Base-by-base conservation (phyloP, 35 echinoderm and acorn worm species). In the Holothuria glaberrima region DNA sequence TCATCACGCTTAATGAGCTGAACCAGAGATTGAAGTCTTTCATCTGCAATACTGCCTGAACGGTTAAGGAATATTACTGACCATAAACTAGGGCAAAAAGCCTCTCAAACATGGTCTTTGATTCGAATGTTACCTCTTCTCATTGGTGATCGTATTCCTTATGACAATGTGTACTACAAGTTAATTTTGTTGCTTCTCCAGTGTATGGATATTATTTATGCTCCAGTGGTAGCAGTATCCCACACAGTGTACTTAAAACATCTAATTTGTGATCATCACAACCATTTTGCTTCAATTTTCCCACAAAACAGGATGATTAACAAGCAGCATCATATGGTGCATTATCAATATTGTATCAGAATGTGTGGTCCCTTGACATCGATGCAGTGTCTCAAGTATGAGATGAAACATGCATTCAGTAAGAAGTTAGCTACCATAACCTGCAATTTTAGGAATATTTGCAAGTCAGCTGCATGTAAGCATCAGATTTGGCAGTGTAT, bases 41-140 rank as follows among this genome's bases (percentile, higher is more conserved):
- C 94, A 46, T 48, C 83, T 56, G 24, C 41, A 75, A 17, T 96
- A 16, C 14, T 58, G 22, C 24, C 12, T 21, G 38, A 29, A 20
- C 17, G 88, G n/a, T 21, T 96, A 25, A 64, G 57, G n/a, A 96
- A 96, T 80, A 4, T 67, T 48, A 30, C 36, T 70, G 94, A 96
- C 88, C 91, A 83, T 88, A 93, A 93, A 71, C 36, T 96, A 13
- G 91, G 94, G 12, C 94, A 93, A 91, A 96, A 95, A 59, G 94
- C 94, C 0, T 67, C 83, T 30, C 88, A 96, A 27, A 96, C 93
- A 91, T 86, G 67, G 80, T 96, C 91, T 28, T 31, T 96, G 4
- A 58, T 81, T 20, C 36, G 90, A 22, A 93, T 88, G 88, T 62
- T 96, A 22, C 94, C 94, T 58, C 68, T 96, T 67, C 58, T 96